Evolutionary conservation across 2,888 invertebrate genomes (phyloP), one percentile per base, ranked within the genome.

Genomic region (Hypolimnas misippus): DNA sequence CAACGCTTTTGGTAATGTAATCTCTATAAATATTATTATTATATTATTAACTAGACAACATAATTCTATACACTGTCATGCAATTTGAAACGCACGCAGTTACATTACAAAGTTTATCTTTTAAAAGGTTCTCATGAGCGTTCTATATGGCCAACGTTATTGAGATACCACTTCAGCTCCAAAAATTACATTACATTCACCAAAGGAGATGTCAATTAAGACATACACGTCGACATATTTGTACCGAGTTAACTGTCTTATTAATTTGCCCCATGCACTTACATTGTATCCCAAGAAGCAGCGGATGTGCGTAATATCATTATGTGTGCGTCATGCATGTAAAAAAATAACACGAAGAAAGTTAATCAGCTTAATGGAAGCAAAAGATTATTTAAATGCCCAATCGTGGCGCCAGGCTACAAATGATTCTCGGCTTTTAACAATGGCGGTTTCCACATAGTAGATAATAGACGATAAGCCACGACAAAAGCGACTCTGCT

Each of bases 251-350:
- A 77, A 83, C 82, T 82, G 81, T 71, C 73, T 86, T 82, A 87
- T 86, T 84, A 83, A 80, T 83, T 83, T 81, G 83, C 81, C 78
- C 79, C 83, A 83, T 78, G 80, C 87, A 84, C 79, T 76, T 80
- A 78, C 81, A 83, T 84, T 69, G 70, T 69, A 61, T 58, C 68
- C 68, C 67, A 79, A 78, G 76, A 81, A 73, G 74, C 76, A 75
- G 79, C 87, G 90, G 90, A 90, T 86, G 88, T 87, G 83, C 84
- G 84, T 79, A 85, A 83, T 82, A 75, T 76, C 72, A 59, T 56
- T 62, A 46, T 8, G 44, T 42, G 17, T 60, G 60, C 56, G 51
- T 51, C 56, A 35, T 55, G 51, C 21, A 56, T 19, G 10, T 56
- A 42, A 62, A 62, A 44, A 57, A 51, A 29, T 46, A 53, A 55